Base-by-base conservation (phyloP, 2,888 invertebrate genomes). In the Neocrepidodera transversa region DNA sequence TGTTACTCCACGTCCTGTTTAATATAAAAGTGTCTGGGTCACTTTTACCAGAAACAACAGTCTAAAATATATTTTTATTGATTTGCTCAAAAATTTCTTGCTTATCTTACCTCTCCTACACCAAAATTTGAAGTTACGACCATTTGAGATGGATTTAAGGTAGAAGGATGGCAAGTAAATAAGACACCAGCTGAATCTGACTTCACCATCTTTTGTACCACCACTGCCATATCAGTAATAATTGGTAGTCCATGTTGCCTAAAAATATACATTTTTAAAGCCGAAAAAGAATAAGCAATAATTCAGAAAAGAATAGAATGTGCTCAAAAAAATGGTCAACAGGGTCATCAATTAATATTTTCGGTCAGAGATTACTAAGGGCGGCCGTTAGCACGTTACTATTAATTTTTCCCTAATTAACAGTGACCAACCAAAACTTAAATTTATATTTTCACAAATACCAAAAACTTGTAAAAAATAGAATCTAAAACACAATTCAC, bases 121-220 rank as follows among this genome's bases (percentile, higher is more conserved):
- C 93, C 94, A 76, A 86, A 91, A 78, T 92, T 91, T 2, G 92
- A 89, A 7, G 92, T 91, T 66, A 95, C 83, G 8, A 88, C 81
- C 62, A 93, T 82, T 35, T 83, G 74, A 2, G 84, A 80, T 0
- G 90, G 87, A 78, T 90, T 87, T 0, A 88, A 89, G 8, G 85
- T 85, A 1, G 85, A 83, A 0, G 94, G 93, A 76, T 93, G 88
- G 14, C 87, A 82, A 0, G 93, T 91, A 79, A 94, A 94, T 76
- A 94, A 78, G 1, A 93, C 93, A 3, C 94, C 94, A 48, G 89
- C 89, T 17, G 83, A 83, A 23, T 88, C 87, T 0, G 91, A 84
- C 10, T 82, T 73, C 14, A 91, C 87, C 86, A 94, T 86, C 69
- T 84, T 84, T 76, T 95, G 94, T 1, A 95, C 82, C 16, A 92